These are phyloP conservation scores for Ptychoptera contaminata DNA, from an alignment of 2,888 invertebrate species.

Conservation along the genomic window DNA sequence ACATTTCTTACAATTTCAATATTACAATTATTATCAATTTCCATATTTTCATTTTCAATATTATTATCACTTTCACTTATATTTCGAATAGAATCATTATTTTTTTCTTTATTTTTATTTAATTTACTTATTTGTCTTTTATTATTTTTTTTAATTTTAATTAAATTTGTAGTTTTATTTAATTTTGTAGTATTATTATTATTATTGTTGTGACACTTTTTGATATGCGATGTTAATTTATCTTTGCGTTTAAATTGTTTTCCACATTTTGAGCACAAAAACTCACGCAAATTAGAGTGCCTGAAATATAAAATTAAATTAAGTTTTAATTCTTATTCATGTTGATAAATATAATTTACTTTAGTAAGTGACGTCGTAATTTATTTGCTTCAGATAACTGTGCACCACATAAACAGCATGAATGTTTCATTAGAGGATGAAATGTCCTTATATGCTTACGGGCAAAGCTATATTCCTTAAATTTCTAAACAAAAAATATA, in stretches of 20 bases:
- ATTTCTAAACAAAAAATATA: conserved; percentile 30
- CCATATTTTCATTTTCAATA: not conserved
- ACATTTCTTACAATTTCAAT: not conserved
- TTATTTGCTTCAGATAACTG: conserved; percentile 55
- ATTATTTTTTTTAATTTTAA: too few relatives aligned
- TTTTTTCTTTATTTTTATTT: too few relatives aligned
- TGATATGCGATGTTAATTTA: conserved; percentile 14
- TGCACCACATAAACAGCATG: conserved; percentile 51
- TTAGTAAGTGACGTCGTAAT: conserved; percentile 50
- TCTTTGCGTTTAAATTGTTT: conserved; percentile 54
- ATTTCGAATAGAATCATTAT: not conserved
- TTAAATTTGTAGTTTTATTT: not conserved
- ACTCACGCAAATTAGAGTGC: conserved; percentile 48
- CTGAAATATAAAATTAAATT: too few relatives aligned
- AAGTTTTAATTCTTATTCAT: too few relatives aligned
- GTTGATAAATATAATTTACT: too few relatives aligned
- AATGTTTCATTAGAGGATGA: conserved; percentile 50
- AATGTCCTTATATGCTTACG: conserved; percentile 59
- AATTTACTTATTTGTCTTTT: too few relatives aligned
- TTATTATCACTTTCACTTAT: not conserved
- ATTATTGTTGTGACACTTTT: conserved; percentile 8
- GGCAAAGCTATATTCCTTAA: conserved; percentile 50
- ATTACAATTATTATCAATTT: not conserved
- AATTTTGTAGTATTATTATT: too few relatives aligned
- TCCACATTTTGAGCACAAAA: conserved; percentile 60